Percentiles rank a stretch among this genome's conserved stretches.
Evolutionary conservation across 23 tunicate genomes (phyloP).

Genomic region (Diplosoma virens): DNA sequence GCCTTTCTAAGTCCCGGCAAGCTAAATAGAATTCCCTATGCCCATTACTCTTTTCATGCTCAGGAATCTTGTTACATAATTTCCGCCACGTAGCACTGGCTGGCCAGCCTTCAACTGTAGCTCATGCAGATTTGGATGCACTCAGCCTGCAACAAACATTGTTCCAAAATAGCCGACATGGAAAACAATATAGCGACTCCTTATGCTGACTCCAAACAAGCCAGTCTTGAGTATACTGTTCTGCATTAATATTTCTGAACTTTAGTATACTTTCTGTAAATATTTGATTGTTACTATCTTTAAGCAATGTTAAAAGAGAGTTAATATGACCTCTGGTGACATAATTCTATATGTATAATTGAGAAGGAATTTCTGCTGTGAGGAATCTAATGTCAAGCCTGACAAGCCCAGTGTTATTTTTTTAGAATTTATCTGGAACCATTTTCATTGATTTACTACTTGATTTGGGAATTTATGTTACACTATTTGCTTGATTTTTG

Average conservation of each 20-base stretch:
- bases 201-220: too few relatives aligned
- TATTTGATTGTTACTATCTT: too few relatives aligned
- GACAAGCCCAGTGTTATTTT: not conserved
- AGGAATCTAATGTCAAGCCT: too few relatives aligned
- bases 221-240: too few relatives aligned
- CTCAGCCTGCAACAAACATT: not conserved
- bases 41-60: not conserved
- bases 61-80: not conserved
- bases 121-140: not conserved
- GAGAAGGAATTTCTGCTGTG: too few relatives aligned
- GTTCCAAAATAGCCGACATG: not conserved
- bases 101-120: not conserved
- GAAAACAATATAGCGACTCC: not conserved
- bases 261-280: too few relatives aligned
- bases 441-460: too few relatives aligned
- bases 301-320: too few relatives aligned
- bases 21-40: not conserved
- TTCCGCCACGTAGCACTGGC: not conserved
- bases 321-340: not conserved
- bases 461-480: too few relatives aligned
- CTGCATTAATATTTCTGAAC: too few relatives aligned
- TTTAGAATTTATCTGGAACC: not conserved
- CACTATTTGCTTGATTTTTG: not conserved
- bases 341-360: not conserved
- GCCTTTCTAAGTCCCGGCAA: too few relatives aligned